phyloP scores from a whole-genome alignment of 1,140 invertebrate species.

The Reticulitermes speratus region DNA sequence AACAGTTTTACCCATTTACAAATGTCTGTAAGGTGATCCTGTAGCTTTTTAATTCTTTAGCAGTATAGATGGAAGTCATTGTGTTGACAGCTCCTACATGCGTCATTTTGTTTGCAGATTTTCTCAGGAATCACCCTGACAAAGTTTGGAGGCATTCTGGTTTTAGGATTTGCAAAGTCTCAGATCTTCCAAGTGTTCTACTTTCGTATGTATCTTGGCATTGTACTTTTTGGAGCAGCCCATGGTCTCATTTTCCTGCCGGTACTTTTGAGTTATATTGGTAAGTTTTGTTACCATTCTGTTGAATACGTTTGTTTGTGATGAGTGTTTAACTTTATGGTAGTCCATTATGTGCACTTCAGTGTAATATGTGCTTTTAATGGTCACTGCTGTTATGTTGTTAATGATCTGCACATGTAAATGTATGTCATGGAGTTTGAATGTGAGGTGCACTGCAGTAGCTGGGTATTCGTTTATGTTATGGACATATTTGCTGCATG shows the following conservation, averaged over 20 bases:
- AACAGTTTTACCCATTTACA: too few species aligned
- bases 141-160: slow-evolving; percentile 93
- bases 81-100: too few species aligned
- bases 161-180: slow-evolving; percentile 93
- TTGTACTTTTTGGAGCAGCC: slow-evolving; percentile 92
- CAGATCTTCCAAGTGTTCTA: slow-evolving; percentile 98
- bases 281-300: slow-evolving; percentile 58
- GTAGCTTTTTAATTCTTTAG: too few species aligned
- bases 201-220: slow-evolving; percentile 97
- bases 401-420: neutral
- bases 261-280: slow-evolving; percentile 92
- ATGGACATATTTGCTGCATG: neutral
- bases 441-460: neutral
- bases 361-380: neutral
- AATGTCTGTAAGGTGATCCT: too few species aligned
- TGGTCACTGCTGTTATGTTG: neutral
- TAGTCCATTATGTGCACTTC: neutral
- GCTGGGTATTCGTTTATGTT: neutral
- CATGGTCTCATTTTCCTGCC: slow-evolving; percentile 97
- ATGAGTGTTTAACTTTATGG: neutral
- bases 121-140: slow-evolving; percentile 97
- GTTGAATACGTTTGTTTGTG: neutral
- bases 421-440: neutral
- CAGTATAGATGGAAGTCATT: too few species aligned
- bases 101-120: slow-evolving; percentile 49